Evolutionary conservation across 2,888 invertebrate genomes (phyloP), one percentile per base, ranked within the genome.

Genomic region (Agrilus mali): DNA sequence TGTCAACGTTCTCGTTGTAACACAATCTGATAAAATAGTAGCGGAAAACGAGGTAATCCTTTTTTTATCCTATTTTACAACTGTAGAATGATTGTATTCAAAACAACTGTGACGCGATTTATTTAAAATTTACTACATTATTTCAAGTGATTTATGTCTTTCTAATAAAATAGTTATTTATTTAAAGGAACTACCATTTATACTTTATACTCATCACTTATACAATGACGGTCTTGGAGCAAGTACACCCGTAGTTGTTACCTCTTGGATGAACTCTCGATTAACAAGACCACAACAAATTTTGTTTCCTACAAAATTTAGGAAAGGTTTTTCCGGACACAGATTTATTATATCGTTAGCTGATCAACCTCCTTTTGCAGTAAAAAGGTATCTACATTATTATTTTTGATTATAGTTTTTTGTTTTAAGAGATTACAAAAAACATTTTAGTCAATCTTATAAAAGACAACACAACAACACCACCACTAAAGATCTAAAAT

Each of bases 211-310:
- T 0, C 86, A 86, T 59, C 73, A 75, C 50, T 62, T 86, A 34
- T 86, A 78, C 58, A 71, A 74, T 1, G 85, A 86, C 61, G 83
- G 84, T 3, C 65, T 85, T 52, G 86, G 85, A 20, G 74, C 80
- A 0, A 85, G 84, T 57, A 65, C 64, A 38, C 77, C 83, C 0
- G 57, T 74, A 16, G 77, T 86, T 1, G 54, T 86, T 8, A 82
- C 78, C 16, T 82, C 85, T 27, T 87, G 86, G 85, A 66, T 73
- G 2, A 74, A 73, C 38, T 75, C 75, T 27, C 73, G 69, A 38
- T 73, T 79, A 47, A 78, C 84, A 2, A 72, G 78, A 47, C 69
- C 72, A 0, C 63, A 74, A 17, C 66, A 80, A 0, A 68, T 78
- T 58, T 65, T 86, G 32, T 87, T 85, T 64, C 84, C 85, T 3